Conservation (phyloP, 2,888 invertebrate species). For the Tipula unca region DNA sequence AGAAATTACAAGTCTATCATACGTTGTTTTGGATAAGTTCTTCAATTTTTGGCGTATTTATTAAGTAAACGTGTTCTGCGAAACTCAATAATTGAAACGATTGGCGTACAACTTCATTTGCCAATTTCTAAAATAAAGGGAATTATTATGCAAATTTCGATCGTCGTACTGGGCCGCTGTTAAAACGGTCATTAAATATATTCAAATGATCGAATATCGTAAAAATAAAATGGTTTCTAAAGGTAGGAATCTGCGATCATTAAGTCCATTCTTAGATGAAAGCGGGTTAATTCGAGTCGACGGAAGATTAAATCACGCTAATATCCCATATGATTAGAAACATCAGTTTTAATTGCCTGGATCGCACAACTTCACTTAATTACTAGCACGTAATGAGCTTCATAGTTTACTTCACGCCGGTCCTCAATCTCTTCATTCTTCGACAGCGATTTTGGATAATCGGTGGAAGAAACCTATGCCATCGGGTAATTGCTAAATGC, state of each 20-base stretch:
- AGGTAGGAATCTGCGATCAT: not conserved
- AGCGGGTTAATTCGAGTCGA: too few relatives aligned
- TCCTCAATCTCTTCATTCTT: not conserved
- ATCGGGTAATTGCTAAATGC: conserved; percentile 23
- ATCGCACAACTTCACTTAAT: not conserved
- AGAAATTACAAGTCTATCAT: too few relatives aligned
- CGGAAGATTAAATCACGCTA: too few relatives aligned
- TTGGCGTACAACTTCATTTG: too few relatives aligned
- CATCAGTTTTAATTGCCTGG: not conserved
- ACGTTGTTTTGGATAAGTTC: too few relatives aligned
- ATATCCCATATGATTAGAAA: not conserved
- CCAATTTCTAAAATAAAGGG: too few relatives aligned
- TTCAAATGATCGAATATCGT: not conserved
- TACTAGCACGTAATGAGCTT: not conserved
- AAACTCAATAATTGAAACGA: too few relatives aligned
- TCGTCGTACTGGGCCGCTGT: not conserved
- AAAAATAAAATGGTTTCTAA: not conserved
- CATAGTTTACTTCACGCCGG: not conserved
- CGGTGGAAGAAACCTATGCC: conserved; percentile 22
- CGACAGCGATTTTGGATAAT: conserved; percentile 25
- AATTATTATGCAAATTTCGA: too few relatives aligned
- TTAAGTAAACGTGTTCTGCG: too few relatives aligned
- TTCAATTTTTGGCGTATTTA: too few relatives aligned
- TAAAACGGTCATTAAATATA: not conserved
- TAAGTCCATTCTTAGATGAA: not conserved